Base-by-base conservation (phyloP, 2,113 vertebrate species). In the Sphyrna mokarran region DNA sequence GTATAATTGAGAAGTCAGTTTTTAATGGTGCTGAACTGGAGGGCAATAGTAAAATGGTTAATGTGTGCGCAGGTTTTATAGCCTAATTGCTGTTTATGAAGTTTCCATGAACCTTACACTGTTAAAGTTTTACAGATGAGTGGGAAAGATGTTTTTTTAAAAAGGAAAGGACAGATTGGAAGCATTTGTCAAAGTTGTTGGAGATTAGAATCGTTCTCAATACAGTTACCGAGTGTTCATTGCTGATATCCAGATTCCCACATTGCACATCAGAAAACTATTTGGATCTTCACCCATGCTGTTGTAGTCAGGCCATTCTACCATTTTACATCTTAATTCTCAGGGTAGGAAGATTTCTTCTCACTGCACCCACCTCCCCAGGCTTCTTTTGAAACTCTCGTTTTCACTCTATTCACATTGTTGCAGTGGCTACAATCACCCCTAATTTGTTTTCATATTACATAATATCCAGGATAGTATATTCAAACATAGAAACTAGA, bases 101-200 rank as follows among this genome's bases (percentile, higher is more conserved):
- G 1, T 37, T 66, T 93, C n/a, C 61, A 37, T 93, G 61, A 40
- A 40, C 33, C 7, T 66, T 9, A 93, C 14, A 18, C 33, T 22
- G 89, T 93, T 93, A 68, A 93, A 68, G 89, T 93, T 93, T 93
- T 93, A 93, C 89, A 93, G 61, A 2, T 68, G 89, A 37, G n/a
- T 37, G n/a, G 33, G 33, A 93, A 93, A 37, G 16, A 37, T 58
- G 33, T 91, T 11, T 91, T 63, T 63, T 63, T 11, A 63, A n/a
- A 43, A 83, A 13, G 80, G n/a, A 37, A 8, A 66, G 8, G 61
- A 93, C 9, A 22, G 89, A 13, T 58, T 16, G 18, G 61, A 40
- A 40, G 14, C 78, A 40, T 37, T 83, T 83, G 80, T 22, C 61
- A 22, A 66, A 11, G 63, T 20, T 63, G 87, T 18, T 91, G 11